A percentile compares a stretch with the other conserved stretches of the same genome.
phyloP scores from a whole-genome alignment of 2,888 invertebrate genomes.

The Orchesellides sinensis region DNA sequence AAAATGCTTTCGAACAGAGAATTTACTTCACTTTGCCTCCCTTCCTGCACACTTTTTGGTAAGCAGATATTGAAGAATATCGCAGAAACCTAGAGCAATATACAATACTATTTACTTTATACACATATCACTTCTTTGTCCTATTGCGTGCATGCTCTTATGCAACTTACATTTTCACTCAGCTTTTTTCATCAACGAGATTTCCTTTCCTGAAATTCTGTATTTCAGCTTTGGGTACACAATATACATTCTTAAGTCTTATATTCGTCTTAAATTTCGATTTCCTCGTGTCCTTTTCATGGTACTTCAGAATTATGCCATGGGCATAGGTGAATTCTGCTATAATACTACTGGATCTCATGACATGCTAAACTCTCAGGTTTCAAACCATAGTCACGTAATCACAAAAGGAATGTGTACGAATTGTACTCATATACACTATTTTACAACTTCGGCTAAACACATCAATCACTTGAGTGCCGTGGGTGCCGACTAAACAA shows the following conservation, averaged over 20 bases:
- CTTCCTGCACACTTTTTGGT: background rate
- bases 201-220: background rate
- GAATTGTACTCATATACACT: constrained; percentile 17
- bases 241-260: background rate
- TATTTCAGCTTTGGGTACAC: background rate
- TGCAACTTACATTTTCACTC: constrained; percentile 8
- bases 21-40: background rate
- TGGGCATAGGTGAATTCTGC: constrained; percentile 47
- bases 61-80: no score
- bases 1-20: constrained; percentile 1
- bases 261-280: background rate
- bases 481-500: constrained; percentile 59
- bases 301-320: constrained; percentile 18
- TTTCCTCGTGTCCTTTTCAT: constrained; percentile 1
- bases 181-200: constrained; percentile 16
- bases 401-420: constrained; percentile 26
- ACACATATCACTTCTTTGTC: no score
- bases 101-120: background rate
- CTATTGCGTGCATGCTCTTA: background rate
- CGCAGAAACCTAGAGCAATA: no score
- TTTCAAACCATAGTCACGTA: constrained; percentile 52
- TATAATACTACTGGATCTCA: constrained; percentile 29
- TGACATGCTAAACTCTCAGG: constrained; percentile 19
- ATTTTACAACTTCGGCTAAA: constrained; percentile 51
- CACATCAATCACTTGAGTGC: constrained; percentile 63